Percentiles rank a stretch among this genome's conserved stretches.
Conservation (phyloP, 2,888 invertebrate species). For the Prosapia bicincta region DNA sequence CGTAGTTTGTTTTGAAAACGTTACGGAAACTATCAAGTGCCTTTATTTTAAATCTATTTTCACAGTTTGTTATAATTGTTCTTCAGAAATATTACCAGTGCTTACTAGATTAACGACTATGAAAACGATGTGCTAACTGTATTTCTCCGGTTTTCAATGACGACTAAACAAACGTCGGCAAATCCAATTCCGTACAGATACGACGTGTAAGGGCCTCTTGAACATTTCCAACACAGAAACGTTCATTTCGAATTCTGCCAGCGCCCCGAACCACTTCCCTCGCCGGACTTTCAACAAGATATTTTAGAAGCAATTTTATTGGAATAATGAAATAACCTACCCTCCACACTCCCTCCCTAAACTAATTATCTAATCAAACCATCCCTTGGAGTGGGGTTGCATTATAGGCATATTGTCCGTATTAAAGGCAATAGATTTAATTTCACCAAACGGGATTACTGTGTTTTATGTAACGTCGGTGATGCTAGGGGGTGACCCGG, state of each 20-base stretch:
- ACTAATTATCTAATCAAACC: conserved; percentile 28
- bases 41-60: too few species aligned
- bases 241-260: conserved; percentile 5
- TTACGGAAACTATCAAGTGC: too few species aligned
- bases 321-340: conserved; percentile 30
- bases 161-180: background rate
- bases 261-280: background rate
- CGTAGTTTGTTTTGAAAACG: too few species aligned
- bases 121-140: too few species aligned
- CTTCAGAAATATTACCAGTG: too few species aligned
- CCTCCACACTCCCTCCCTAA: conserved; percentile 17
- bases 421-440: conserved; percentile 7
- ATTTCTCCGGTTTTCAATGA: background rate
- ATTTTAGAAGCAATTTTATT: conserved; percentile 31
- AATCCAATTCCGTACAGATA: background rate
- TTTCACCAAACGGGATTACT: background rate
- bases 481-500: background rate
- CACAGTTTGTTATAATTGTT: too few species aligned
- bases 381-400: conserved; percentile 10
- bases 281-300: conserved; percentile 19
- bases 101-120: too few species aligned
- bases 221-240: background rate
- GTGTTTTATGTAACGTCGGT: background rate
- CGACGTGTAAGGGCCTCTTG: background rate
- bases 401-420: conserved; percentile 15